Base-by-base conservation (phyloP, 2,888 invertebrate species). In the Leucophenga montana region DNA sequence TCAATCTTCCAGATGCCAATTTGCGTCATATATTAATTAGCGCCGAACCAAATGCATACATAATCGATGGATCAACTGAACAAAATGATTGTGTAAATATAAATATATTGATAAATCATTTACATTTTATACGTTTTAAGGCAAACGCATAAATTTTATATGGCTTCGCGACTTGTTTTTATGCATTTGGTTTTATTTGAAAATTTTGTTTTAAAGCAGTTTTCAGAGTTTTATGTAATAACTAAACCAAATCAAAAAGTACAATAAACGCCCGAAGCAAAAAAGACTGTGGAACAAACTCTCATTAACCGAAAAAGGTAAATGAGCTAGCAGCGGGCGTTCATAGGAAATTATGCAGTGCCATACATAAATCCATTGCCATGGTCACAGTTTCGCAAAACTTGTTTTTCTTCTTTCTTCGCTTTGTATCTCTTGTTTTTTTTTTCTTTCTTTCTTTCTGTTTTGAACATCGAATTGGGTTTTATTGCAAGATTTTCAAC, bases 301-400 rank as follows among this genome's bases (percentile, higher is more conserved):
- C 66, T 73, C 69, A 72, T 80, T 82, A 81, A 79, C 80, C 82
- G 75, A 83, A 78, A 82, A 71, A 71, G 73, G 74, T 69, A 74
- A 56, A 66, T 73, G 73, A 31, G 20, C 22, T 57, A 67, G 50
- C 53, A 20, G 54, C 33, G 59, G 39, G 27, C n/a, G 18, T 57
- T 54, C 56, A 62, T 31, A 68, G 68, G 69, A 67, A 62, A 50
- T 56, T 57, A 46, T 61, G 64, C 69, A 74, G 53, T 44, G 48
- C 71, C 69, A 56, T 31, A 72, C 69, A 75, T 66, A 79, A 84
- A 83, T 83, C 85, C 83, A 83, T 84, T 74, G 85, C 85, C 83
- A 83, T 72, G 83, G 83, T 82, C 83, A 83, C 83, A 80, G 80
- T 82, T 84, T 82, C 74, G 77, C 75, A 79, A 79, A 82, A 82